Base-by-base conservation (phyloP, 2,888 invertebrate species). In the Argynnis bischoffii region DNA sequence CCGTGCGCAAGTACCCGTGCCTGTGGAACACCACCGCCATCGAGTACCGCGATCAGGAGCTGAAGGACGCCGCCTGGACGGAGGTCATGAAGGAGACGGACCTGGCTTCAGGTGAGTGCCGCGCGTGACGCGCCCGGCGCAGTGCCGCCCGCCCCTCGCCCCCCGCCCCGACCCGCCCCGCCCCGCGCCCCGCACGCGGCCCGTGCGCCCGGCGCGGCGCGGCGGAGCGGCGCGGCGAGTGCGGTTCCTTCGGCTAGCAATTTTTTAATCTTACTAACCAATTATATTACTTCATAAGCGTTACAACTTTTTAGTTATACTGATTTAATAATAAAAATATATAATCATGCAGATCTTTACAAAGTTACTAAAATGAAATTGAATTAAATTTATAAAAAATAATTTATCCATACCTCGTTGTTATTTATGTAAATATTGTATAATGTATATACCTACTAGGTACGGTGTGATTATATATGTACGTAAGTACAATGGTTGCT, bases 1-100 rank as follows among this genome's bases (percentile, higher is more conserved):
- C 87, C 74, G 90, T 92, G 77, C 89, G 86, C 85, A 83, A 83
- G 80, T 91, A 90, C 82, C 89, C 91, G 64, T 91, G 91, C 81
- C 87, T 92, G 71, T 92, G 91, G 91, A 90, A 91, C 83, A 90
- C 89, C 77, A 83, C 87, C 70, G 89, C 90, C 79, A 86, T 88
- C 79, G 91, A 91, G 83, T 92, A 91, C 82, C 86, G 90, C 79
- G 91, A 92, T 83, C 91, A 90, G 82, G 91, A 92, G 86, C 86
- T 92, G 66, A 92, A 92, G 83, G 91, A 92, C 80, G 90, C 91
- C 70, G 91, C 91, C 66, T 92, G 91, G 91, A 80, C 88, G 68
- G 90, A 91, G 79, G 89, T 92, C 75, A 87, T 89, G 86, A 90
- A 88, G 84, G 90, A 91, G 79, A 89, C 91, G 69, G 87, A 86